Percentiles rank a stretch among this genome's conserved stretches.
Conservation (phyloP, 2,888 invertebrate genomes). For the Punctoribates punctum region DNA sequence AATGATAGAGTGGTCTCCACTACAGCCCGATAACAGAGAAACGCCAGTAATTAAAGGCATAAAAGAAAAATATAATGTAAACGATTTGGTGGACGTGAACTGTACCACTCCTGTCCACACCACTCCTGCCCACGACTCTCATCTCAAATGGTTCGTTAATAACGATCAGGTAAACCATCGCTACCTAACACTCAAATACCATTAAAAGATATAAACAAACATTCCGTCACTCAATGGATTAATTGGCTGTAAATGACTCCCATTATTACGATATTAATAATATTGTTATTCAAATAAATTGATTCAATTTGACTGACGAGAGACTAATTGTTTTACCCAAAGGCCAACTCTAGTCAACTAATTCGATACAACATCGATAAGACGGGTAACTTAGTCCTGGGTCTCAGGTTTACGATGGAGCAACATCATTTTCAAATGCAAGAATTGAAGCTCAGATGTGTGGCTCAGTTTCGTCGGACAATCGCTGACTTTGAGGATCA, state of each 20-base stretch:
- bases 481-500: slow-evolving; percentile 43
- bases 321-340: neutral
- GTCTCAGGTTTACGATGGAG: slow-evolving; percentile 42
- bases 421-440: slow-evolving; percentile 43
- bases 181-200: neutral
- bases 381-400: slow-evolving; percentile 16
- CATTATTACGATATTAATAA: no score
- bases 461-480: slow-evolving; percentile 27
- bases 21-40: slow-evolving; percentile 39
- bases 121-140: slow-evolving; percentile 24
- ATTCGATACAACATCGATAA: slow-evolving; percentile 22
- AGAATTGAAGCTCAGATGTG: slow-evolving; percentile 41
- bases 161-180: slow-evolving; percentile 34
- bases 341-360: slow-evolving; percentile 41
- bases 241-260: neutral
- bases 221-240: neutral
- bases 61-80: slow-evolving; percentile 42
- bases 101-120: slow-evolving; percentile 36
- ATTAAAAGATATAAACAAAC: neutral
- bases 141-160: slow-evolving; percentile 42
- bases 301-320: neutral
- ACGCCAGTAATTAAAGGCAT: slow-evolving; percentile 42
- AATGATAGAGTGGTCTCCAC: slow-evolving; percentile 1
- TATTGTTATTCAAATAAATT: no score
- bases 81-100: slow-evolving; percentile 39